Percentiles rank a stretch among this genome's conserved stretches.
Evolutionary conservation across 2,113 vertebrate species (phyloP).

Genomic region (Elaphurus davidianus): DNA sequence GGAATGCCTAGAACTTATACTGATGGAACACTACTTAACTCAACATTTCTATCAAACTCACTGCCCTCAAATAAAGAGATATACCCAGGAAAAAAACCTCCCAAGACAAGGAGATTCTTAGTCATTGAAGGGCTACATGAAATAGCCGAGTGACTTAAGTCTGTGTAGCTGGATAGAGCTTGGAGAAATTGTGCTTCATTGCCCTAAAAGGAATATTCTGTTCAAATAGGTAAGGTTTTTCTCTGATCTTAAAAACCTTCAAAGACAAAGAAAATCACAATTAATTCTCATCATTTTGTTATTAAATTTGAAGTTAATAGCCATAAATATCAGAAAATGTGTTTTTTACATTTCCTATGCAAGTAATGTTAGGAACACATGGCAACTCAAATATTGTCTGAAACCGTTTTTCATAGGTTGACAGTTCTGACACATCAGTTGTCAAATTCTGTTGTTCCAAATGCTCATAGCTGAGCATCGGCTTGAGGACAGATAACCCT

Average conservation of each 20-base stretch:
- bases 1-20: background rate
- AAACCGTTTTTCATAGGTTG: background rate
- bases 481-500: background rate
- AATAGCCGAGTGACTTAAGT: background rate
- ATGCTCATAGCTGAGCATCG: background rate
- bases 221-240: background rate
- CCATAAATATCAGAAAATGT: background rate
- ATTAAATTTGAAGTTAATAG: background rate
- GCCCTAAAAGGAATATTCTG: background rate
- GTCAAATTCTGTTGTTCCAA: background rate
- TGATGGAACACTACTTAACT: background rate
- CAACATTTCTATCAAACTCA: background rate
- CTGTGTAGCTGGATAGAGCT: background rate
- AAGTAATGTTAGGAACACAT: background rate
- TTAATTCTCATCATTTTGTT: background rate
- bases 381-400: background rate
- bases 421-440: background rate
- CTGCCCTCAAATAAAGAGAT: background rate
- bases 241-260: background rate
- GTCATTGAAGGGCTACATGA: background rate
- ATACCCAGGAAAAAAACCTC: background rate
- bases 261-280: background rate
- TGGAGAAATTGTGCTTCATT: background rate
- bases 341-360: background rate
- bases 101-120: background rate